Base-by-base conservation (phyloP, 1,140 invertebrate species). In the Caenorhabditis elegans region DNA sequence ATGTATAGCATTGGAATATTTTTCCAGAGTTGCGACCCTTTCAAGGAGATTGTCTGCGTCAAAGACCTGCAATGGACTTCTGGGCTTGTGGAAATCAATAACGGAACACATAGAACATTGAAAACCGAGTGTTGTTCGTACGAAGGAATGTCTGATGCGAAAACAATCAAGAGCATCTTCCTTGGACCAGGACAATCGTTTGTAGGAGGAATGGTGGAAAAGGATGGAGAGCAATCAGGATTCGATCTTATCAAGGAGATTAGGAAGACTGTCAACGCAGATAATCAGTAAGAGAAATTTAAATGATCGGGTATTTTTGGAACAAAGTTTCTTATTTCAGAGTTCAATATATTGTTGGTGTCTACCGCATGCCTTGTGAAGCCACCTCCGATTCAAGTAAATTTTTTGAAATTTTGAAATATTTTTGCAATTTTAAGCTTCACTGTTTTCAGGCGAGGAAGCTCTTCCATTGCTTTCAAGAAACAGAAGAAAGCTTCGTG, bases 61-160 rank as follows among this genome's bases (percentile, higher is more conserved):
- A 55, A 34, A 10, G 55, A 75, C 10, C 28, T 46, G 10, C 47
- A 65, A 19, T 80, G 79, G 79, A 80, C 79, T 22, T 47, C 55
- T 10, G 79, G 79, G 31, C 31, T 80, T 11, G 28, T 65, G 19
- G 79, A 80, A 28, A 80, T 80, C n/a, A 80, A 80, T 26, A 80
- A 80, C 47, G 79, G 79, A 60, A 80, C 79, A 19, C 79, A 80
- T 46, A 39, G 79, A 65, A 80, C 79, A 24, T 70, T 80, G 17
- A 80, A 80, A 46, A 80, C 79, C 6, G 79, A 80, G 19, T 80
- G 79, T 24, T 80, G 79, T 43, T 36, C 79, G 11, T 80, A 47
- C 17, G 55, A 75, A n/a, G 55, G 43, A 48, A 60, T 80, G 79
- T 2, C 19, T 2, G 11, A 24, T 22, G 53, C 79, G 8, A 80